A percentile compares a stretch with the other conserved stretches of the same genome.
phyloP scores from a whole-genome alignment of 2,113 vertebrate genomes.

The Podarcis muralis region DNA sequence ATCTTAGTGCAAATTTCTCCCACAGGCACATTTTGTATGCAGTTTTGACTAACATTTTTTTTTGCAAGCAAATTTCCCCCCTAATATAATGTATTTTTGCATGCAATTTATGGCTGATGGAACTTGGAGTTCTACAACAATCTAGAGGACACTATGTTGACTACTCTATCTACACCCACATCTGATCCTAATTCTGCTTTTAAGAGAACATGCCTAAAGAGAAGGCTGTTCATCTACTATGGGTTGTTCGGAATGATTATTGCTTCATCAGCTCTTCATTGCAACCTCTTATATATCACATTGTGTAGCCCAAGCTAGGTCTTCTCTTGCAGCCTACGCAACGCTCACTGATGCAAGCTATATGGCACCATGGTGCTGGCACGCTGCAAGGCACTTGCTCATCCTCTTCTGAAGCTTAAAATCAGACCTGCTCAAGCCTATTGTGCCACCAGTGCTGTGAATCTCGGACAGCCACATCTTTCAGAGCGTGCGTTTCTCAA shows the following conservation, averaged over 20 bases:
- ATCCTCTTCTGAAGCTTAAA: rapidly evolving
- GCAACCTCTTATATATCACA: background rate
- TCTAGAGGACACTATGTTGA: no score
- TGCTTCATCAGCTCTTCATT: constrained; percentile 39
- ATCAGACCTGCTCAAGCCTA: background rate
- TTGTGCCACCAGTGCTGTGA: background rate
- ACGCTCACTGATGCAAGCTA: background rate
- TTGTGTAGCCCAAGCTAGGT: background rate
- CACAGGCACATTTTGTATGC: no score
- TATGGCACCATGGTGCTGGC: background rate
- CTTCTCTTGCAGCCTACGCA: background rate
- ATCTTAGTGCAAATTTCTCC: no score
- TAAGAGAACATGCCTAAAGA: constrained; percentile 24
- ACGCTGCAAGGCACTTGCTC: background rate
- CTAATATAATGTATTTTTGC: no score
- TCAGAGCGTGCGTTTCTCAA: background rate
- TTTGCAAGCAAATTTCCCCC: no score
- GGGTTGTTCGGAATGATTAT: constrained; percentile 16
- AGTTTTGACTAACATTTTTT: no score
- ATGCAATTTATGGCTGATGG: no score
- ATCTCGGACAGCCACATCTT: background rate
- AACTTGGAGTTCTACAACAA: no score
- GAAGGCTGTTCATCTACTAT: background rate
- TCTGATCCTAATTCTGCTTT: background rate
- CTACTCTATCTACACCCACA: no score